Evolutionary conservation across 2,888 invertebrate species (phyloP), one percentile per base, ranked within the genome.

Genomic region (Cheilosia impressa): DNA sequence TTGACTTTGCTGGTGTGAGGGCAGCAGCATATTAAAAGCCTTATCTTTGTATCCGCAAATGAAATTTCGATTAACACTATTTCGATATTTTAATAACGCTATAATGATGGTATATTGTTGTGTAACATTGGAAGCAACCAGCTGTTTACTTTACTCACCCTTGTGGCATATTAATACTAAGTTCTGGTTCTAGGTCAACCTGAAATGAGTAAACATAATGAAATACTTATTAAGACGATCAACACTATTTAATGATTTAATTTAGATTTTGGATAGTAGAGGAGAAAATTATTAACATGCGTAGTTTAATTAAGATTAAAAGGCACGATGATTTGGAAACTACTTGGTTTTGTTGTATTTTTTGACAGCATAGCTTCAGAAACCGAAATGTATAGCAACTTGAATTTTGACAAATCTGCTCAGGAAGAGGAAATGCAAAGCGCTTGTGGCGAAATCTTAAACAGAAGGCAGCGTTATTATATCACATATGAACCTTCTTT

Each of bases 131-230:
- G 22, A 47, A 22, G 45, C n/a, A 7, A 15, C n/a, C 53, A 4
- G 13, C 34, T 19, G 58, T 72, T 72, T 43, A 53, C 55, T 41
- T n/a, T 92, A 96, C 96, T 96, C 94, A 97, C 97, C 96, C 95
- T 90, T 95, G 94, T 92, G 96, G 94, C 90, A 94, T 94, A 92
- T 96, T 95, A 87, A 96, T 95, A 92, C 95, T 95, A 80, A 96
- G 94, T 92, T 96, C 95, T 89, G 95, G 95, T 92, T 96, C 96
- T 92, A 95, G 95, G 92, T 96, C 96, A 89, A 95, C 96, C 96
- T 97, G 93, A 88, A 94, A 69, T 24, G 65, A 69, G 41, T 31
- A 65, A 71, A 52, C 53, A 69, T 19, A 79, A 68, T 66, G 24
- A 50, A 34, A 65, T 71, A 45, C 10, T 66, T 57, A 15, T 47